phyloP scores from a whole-genome alignment of 2,113 vertebrate genomes.

The Mandrillus leucophaeus region DNA sequence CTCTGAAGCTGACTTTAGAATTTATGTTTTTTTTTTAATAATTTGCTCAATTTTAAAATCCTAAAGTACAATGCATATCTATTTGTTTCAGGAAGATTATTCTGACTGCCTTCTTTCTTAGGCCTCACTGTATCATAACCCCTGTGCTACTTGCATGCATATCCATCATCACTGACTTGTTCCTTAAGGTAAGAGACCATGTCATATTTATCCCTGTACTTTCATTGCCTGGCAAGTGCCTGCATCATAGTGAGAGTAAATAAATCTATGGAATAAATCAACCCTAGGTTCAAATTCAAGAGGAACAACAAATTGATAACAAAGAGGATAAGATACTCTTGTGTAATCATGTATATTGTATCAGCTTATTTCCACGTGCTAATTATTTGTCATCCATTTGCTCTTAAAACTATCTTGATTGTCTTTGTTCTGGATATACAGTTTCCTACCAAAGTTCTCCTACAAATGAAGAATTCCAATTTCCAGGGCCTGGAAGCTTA shows the following conservation, averaged over 20 bases:
- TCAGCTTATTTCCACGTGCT: background rate
- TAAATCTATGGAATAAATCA: background rate
- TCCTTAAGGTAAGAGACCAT: background rate
- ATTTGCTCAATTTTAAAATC: slow-evolving; percentile 11
- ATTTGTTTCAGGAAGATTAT: background rate
- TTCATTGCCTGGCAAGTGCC: background rate
- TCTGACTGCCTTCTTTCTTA: background rate
- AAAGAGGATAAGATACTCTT: background rate
- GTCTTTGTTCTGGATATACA: background rate
- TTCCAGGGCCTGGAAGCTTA: background rate
- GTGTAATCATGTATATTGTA: background rate
- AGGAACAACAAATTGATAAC: background rate
- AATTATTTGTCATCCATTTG: background rate
- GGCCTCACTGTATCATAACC: background rate
- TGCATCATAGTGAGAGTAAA: background rate
- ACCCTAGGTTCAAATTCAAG: background rate
- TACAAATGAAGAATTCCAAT: background rate
- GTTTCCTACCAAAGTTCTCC: background rate
- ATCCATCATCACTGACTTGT: background rate
- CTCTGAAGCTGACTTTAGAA: slow-evolving; percentile 27
- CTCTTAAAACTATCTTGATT: background rate
- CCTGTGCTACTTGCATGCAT: background rate
- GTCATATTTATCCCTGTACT: background rate
- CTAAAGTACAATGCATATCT: background rate
- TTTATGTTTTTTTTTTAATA: background rate